phyloP scores from a whole-genome alignment of 2,888 invertebrate species.

The Ariolimax columbianus region DNA sequence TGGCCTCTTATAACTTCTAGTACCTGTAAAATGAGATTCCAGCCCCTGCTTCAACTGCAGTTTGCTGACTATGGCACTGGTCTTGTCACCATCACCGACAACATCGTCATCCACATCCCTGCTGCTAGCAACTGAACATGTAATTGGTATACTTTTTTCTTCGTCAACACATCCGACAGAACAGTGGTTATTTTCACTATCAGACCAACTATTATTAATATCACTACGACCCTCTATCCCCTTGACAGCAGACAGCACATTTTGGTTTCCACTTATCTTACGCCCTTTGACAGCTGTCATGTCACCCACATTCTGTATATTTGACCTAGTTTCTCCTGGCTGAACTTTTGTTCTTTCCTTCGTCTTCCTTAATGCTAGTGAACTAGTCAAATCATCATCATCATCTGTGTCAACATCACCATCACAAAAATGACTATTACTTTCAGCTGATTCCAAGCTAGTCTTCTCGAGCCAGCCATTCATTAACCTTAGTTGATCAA shows the following conservation, averaged over 20 bases:
- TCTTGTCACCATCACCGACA: not conserved
- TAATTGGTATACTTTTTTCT: not conserved
- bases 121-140: not conserved
- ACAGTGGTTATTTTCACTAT: not conserved
- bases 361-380: not conserved
- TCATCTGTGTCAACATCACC: slow-evolving; percentile 24
- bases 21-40: not conserved
- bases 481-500: not conserved
- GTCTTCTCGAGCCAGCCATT: not conserved
- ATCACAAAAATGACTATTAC: not conserved
- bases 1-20: not conserved
- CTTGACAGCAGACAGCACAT: not conserved
- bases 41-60: not conserved
- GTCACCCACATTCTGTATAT: not conserved
- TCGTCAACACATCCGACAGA: not conserved
- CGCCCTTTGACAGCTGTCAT: too few relatives aligned
- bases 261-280: not conserved
- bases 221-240: not conserved
- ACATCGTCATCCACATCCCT: not conserved
- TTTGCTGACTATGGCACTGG: not conserved
- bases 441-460: not conserved
- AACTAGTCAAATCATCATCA: slow-evolving; percentile 4
- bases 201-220: not conserved
- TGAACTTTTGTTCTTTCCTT: not conserved
- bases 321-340: not conserved